Evolutionary conservation across 2,888 invertebrate genomes (phyloP), one percentile per base, ranked within the genome.

Genomic region (Alsophila aescularia): DNA sequence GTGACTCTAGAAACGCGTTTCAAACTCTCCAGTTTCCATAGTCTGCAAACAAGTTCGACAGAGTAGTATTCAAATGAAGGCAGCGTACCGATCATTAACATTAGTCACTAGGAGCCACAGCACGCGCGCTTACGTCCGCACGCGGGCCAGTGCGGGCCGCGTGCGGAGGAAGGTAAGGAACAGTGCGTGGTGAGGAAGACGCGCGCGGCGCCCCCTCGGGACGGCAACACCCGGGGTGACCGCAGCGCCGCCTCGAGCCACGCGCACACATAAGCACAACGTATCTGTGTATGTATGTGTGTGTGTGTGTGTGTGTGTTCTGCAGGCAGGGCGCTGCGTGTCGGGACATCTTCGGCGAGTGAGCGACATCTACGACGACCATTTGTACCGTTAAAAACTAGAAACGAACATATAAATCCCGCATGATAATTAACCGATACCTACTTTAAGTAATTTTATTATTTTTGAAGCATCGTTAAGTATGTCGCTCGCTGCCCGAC

Each of bases 151-250:
- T 7, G 24, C 0, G 8, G 36, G 9, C 50, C 37, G 49, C 21
- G 24, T 2, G 43, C 34, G 44, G 2, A 27, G 1, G 6, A 31
- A n/a, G 6, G 29, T 24, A 12, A 12, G 49, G 35, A 34, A 35
- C 43, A 24, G 43, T 15, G 45, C 35, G 40, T 24, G 29, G 35
- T 44, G 44, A 24, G 24, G 24, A 47, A 14, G 16, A 39, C 32
- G 32, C 24, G 47, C 44, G 45, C 32, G 18, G 24, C 41, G 43
- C 29, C 63, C 60, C 68, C 61, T 64, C 65, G 58, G 74, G 74
- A 74, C 74, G 75, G 75, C 69, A 69, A 68, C 67, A 73, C 75
- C 62, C 67, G 73, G 60, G 68, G 42, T 7, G 39, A 27, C 24
- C 35, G 52, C 52, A 49, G 58, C 45, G 48, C 36, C 44, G 29